Base-by-base conservation (phyloP, 64 coral and sea anemone genomes). In the Anthopleura sola region DNA sequence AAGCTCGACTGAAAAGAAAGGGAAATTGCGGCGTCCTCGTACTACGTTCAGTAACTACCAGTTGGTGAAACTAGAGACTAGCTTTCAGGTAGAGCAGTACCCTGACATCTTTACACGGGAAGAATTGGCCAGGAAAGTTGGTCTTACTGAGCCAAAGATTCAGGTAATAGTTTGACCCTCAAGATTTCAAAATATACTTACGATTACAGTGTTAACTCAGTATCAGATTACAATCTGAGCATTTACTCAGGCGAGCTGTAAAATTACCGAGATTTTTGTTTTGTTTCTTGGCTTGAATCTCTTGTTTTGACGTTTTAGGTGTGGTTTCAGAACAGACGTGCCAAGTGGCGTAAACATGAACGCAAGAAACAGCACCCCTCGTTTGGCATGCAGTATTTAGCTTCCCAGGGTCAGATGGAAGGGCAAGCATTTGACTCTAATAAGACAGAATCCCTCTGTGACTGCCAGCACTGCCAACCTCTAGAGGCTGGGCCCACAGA, bases 301-400 rank as follows among this genome's bases (percentile, higher is more conserved):
- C 24, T 71, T 32, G 8, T 71, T 71, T 71, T 34, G 34, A 5
- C 58, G 5, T 37, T 28, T 46, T 53, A 81, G 82, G 82, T 83
- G 49, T 83, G 82, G 82, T 83, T 83, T 16, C 82, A 83, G 34
- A 83, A 83, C 50, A 83, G 82, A 20, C 82, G 82, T 56, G 82
- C 82, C 1, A 83, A 83, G 34, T 83, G 82, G 82, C 82, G 82
- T 32, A 54, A 60, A 83, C 82, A 83, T 34, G 82, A 83, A 37
- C 48, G 82, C 18, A 83, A 57, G 29, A 83, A 55, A 28, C 57
- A 83, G 32, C n/a, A 31, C 19, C 82, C 82, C 28, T 83, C 82
- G 23, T 83, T 83, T 57, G 82, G 82, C 20, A 54, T 83, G 49
- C 48, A 49, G 82, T 53, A 54, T 21, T 37, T 83, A 29, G 82